Percentiles rank a stretch among this genome's conserved stretches.
Conservation (phyloP, 1,140 invertebrate genomes). For the Gonatopus flavifemur region DNA sequence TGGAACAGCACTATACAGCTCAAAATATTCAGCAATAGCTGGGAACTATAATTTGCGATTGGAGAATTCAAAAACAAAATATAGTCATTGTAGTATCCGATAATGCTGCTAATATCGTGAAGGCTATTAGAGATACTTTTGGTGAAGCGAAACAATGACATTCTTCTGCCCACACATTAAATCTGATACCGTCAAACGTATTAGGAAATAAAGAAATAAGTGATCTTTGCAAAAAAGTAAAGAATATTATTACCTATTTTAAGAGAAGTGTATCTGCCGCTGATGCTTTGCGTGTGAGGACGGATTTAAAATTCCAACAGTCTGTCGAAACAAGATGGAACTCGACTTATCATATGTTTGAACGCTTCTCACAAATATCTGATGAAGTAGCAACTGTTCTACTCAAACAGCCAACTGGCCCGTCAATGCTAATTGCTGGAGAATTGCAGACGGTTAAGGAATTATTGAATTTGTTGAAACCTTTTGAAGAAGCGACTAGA, state of each 20-base stretch:
- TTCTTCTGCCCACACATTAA: slow-evolving; percentile 18
- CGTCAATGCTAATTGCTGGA: background rate
- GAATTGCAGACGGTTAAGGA: background rate
- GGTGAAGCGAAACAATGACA: slow-evolving; percentile 18
- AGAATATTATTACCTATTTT: background rate
- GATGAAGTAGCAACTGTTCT: background rate
- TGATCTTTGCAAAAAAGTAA: slow-evolving; percentile 1
- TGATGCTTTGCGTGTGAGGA: background rate
- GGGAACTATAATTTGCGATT: too few relatives aligned
- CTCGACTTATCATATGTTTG: background rate
- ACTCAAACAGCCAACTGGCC: background rate
- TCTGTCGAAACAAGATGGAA: slow-evolving; percentile 4
- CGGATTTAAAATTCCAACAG: background rate
- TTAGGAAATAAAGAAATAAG: too few relatives aligned
- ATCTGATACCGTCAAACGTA: background rate
- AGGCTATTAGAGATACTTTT: slow-evolving; percentile 19
- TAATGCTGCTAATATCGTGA: slow-evolving; percentile 21
- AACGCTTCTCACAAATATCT: background rate
- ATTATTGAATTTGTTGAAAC: background rate
- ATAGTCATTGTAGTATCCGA: slow-evolving; percentile 16
- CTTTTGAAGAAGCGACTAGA: background rate
- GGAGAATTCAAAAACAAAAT: slow-evolving; percentile 1
- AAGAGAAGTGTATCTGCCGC: background rate
- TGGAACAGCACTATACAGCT: too few relatives aligned
- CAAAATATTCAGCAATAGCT: too few relatives aligned